Base-by-base conservation (phyloP, 2,888 invertebrate genomes). In the Philhelius pedissequus region DNA sequence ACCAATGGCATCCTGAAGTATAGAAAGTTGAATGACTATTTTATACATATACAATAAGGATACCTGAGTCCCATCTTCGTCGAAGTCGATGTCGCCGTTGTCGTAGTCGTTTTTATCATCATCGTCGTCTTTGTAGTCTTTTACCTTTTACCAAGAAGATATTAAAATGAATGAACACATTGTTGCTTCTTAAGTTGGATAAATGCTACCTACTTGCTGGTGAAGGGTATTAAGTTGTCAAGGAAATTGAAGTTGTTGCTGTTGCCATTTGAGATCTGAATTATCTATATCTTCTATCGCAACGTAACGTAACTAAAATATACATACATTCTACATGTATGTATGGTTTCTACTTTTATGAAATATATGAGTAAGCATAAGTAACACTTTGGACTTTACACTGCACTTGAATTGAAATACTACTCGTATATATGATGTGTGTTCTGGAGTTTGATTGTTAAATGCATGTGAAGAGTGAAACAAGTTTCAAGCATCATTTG, bases 1-100 rank as follows among this genome's bases (percentile, higher is more conserved):
- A 84, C 84, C 75, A 52, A 79, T 80, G 84, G 79, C 80, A 84
- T 84, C 83, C 83, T 84, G 83, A 83, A 70, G 79, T 70, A 75
- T 48, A 56, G 73, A 78, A 78, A 84, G 54, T 79, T 79, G 70
- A 84, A 84, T 76, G 71, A 84, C 75, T 76, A 48, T 71, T 8
- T 70, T 70, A 25, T 48, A 52, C 18, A 13, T 48, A n/a, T 4
- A 56, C 45, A 48, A 48, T n/a, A 32, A 64, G 45, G 56, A 50
- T 60, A 60, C 66, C 56, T 40, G 15, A n/a, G 45, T 56, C 20
- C 45, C 43, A 71, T 50, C 50, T 0, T 40, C 40, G 40, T 40
- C 40, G 22, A 18, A 13, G 30, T 38, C 38, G 11, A n/a, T 4
- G 25, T 18, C 20, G 3, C n/a, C 40, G 15, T 27, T 30, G 6